These are phyloP conservation scores for Perccottus glenii DNA, from an alignment of 2,113 vertebrate species.

Conservation along the genomic window DNA sequence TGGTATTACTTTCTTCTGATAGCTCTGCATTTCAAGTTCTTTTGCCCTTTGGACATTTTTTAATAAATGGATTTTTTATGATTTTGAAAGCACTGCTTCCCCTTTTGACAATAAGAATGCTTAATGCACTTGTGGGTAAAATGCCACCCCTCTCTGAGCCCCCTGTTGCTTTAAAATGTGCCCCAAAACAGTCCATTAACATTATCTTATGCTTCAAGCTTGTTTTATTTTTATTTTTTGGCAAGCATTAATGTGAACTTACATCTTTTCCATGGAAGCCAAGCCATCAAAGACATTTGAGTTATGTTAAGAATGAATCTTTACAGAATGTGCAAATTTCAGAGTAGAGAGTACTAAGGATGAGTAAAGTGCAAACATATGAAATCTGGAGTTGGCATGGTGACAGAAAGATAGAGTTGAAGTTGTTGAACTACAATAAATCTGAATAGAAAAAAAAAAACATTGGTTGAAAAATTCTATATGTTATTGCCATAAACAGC, in stretches of 20 bases:
- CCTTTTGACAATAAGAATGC: constrained; percentile 31
- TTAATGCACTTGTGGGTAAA: constrained; percentile 37
- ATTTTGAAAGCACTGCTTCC: constrained; percentile 34
- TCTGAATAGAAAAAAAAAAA: too few species aligned
- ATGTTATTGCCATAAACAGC: too few species aligned
- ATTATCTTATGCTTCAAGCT: constrained; percentile 28
- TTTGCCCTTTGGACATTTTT: background rate
- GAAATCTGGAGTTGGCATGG: too few species aligned
- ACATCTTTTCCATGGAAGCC: background rate
- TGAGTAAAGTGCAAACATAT: too few species aligned
- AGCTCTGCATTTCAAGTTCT: background rate
- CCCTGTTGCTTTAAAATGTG: constrained; percentile 37
- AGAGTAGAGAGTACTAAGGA: too few species aligned
- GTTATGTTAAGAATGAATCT: too few species aligned
- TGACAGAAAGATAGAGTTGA: too few species aligned
- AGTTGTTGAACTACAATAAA: too few species aligned
- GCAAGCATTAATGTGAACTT: background rate
- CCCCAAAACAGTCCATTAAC: constrained; percentile 20
- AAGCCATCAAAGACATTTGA: too few species aligned
- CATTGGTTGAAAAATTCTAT: too few species aligned
- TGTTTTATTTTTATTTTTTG: constrained; percentile 24
- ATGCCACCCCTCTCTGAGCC: constrained; percentile 15
- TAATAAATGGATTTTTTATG: constrained; percentile 30
- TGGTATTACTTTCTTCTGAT: background rate
- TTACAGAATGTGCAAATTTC: too few species aligned